A percentile compares a stretch with the other conserved stretches of the same genome.
Evolutionary conservation across 2,797 vertebrate species (phyloP).

Genomic region (Acomys russatus): DNA sequence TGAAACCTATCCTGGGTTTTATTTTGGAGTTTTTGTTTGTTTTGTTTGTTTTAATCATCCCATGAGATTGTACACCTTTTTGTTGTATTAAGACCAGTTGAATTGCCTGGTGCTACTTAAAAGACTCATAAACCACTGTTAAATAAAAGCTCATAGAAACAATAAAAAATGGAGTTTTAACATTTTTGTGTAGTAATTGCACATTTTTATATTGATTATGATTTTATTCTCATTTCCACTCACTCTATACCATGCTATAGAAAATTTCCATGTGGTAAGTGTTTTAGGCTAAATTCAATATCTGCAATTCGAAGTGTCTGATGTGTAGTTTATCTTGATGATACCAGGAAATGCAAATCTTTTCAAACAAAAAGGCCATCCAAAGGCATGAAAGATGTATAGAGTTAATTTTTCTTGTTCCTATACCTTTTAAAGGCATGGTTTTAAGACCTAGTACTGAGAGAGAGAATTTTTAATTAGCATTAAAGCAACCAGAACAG

Average conservation of each 20-base stretch:
- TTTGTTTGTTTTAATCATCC: constrained; percentile 52
- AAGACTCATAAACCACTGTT: constrained; percentile 8
- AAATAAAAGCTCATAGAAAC: constrained; percentile 31
- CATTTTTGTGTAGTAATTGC: background rate
- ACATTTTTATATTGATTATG: background rate
- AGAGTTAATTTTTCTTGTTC: constrained; percentile 49
- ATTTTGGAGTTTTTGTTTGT: constrained; percentile 14
- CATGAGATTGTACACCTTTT: constrained; percentile 39
- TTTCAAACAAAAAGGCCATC: constrained; percentile 36
- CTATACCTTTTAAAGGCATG: constrained; percentile 46
- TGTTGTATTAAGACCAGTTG: constrained; percentile 36
- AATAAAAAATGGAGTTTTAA: background rate
- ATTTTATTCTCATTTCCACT: constrained; percentile 44
- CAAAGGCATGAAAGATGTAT: constrained; percentile 13
- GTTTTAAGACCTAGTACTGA: constrained; percentile 19
- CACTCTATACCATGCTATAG: background rate
- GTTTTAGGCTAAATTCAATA: constrained; percentile 18
- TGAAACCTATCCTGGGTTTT: constrained; percentile 41
- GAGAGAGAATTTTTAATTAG: no score
- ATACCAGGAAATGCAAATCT: constrained; percentile 61
- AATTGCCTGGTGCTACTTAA: constrained; percentile 36
- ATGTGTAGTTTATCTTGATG: constrained; percentile 16
- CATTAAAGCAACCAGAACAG: no score
- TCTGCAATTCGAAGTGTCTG: constrained; percentile 52
- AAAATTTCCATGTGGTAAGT: constrained; percentile 1